phyloP scores from a whole-genome alignment of 2,113 vertebrate genomes.

The Paratilapia polleni region DNA sequence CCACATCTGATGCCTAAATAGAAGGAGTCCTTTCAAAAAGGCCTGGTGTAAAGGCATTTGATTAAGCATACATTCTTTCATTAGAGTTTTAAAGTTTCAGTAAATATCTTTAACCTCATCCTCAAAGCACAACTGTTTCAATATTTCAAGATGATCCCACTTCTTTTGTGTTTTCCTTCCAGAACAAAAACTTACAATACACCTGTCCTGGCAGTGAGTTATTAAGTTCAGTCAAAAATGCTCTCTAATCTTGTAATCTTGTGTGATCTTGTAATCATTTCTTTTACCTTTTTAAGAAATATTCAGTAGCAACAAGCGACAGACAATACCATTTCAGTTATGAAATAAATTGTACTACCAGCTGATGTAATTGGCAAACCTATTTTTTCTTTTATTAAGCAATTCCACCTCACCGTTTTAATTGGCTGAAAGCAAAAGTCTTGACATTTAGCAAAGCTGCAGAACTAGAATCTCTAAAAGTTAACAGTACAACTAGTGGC shows the following conservation, averaged over 20 bases:
- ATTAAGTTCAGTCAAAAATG: constrained; percentile 40
- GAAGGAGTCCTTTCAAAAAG: constrained; percentile 63
- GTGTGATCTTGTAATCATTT: constrained; percentile 33
- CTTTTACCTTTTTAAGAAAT: constrained; percentile 43
- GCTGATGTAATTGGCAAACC: constrained; percentile 43
- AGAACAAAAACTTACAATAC: constrained; percentile 40
- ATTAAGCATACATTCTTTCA: constrained; percentile 79
- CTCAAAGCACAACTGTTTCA: constrained; percentile 15
- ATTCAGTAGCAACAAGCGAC: constrained; percentile 67
- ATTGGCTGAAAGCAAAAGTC: constrained; percentile 63
- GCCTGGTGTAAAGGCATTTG: constrained; percentile 78
- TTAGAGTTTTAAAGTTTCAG: constrained; percentile 61
- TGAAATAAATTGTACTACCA: constrained; percentile 60
- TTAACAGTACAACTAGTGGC: constrained; percentile 67
- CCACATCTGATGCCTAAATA: constrained; percentile 58
- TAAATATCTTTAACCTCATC: constrained; percentile 31
- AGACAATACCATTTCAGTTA: constrained; percentile 60
- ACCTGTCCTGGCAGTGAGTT: constrained; percentile 68
- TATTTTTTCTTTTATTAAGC: constrained; percentile 20
- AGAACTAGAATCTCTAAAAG: constrained; percentile 54
- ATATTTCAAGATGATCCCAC: constrained; percentile 41
- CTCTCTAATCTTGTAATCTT: constrained; percentile 21
- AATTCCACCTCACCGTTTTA: constrained; percentile 29
- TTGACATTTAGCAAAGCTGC: constrained; percentile 55
- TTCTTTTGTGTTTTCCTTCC: constrained; percentile 6